Evolutionary conservation across 2,113 vertebrate genomes (phyloP), one percentile per base, ranked within the genome.

Genomic region (Sebastes fasciatus): DNA sequence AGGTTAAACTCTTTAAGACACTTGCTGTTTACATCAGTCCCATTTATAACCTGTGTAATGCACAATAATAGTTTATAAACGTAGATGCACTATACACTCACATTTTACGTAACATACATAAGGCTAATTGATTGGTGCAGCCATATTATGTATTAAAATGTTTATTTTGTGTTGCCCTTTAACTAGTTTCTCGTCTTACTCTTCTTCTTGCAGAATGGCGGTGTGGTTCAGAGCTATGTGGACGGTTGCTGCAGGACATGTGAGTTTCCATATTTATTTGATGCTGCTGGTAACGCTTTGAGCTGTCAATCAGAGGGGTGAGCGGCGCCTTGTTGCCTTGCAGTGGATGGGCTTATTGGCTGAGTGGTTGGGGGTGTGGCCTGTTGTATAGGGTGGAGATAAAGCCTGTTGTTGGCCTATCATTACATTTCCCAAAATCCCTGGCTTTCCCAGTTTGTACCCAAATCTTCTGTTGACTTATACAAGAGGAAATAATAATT

Each of bases 161-260:
- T 42, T 48, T 12, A 13, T 74, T 16, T 11, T 42, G 26, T 83
- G 34, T 13, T 46, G 16, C 71, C 45, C 3, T 63, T 23, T 67
- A 0, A 55, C 2, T 58, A 8, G 6, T 75, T 17, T 52, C 1
- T 60, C 1, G 8, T 78, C 3, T 64, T 74, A 55, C 90, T 84
- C 70, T 34, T 95, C 71, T 94, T 83, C 86, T 91, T 93, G 70
- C 95, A 99, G 98, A 98, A 95, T 89, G 98, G 98, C 54, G 98
- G 98, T 46, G 89, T 95, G 88, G 96, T 98, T 86, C 96, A 98
- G 93, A 97, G 90, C 7, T 99, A 97, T 82, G 97, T 97, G 52
- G 97, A 98, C 76, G 98, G 98, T 93, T 99, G 98, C 96, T 99
- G 98, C 96, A 98, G 94, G 95, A 99, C 96, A 91, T 99, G 98